Evolutionary conservation across 2,113 vertebrate species (phyloP).

Genomic region (Uropsilus gracilis): DNA sequence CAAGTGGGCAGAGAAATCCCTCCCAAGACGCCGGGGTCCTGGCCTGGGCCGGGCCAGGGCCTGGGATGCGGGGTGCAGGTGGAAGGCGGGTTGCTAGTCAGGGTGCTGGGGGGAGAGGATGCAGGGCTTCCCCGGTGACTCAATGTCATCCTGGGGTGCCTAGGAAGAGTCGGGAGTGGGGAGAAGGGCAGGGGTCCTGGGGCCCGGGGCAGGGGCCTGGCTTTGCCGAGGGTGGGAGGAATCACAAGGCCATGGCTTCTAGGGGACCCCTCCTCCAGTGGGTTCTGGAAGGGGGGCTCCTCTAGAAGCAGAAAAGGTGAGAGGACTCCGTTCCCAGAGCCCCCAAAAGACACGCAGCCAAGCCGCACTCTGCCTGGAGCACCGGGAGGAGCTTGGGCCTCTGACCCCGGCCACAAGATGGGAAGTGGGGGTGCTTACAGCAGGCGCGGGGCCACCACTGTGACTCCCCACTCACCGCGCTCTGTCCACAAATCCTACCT

Average conservation of each 20-base stretch:
- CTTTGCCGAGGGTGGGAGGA: not conserved
- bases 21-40: not conserved
- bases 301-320: too few relatives aligned
- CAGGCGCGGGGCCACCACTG: not conserved
- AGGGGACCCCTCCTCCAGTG: too few relatives aligned
- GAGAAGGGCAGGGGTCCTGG: fast-evolving
- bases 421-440: not conserved
- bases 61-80: not conserved
- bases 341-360: not conserved
- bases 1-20: not conserved
- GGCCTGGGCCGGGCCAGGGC: too few relatives aligned
- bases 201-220: not conserved
- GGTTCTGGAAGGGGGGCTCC: not conserved
- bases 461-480: not conserved
- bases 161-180: not conserved
- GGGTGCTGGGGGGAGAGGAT: not conserved
- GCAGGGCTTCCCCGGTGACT: not conserved
- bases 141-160: not conserved
- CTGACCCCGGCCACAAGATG: not conserved
- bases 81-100: not conserved
- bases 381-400: not conserved
- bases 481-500: too few relatives aligned
- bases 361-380: not conserved
- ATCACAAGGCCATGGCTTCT: not conserved
- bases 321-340: too few relatives aligned